Evolutionary conservation across 2,113 vertebrate genomes (phyloP).

Genomic region (Dasyurus viverrinus): DNA sequence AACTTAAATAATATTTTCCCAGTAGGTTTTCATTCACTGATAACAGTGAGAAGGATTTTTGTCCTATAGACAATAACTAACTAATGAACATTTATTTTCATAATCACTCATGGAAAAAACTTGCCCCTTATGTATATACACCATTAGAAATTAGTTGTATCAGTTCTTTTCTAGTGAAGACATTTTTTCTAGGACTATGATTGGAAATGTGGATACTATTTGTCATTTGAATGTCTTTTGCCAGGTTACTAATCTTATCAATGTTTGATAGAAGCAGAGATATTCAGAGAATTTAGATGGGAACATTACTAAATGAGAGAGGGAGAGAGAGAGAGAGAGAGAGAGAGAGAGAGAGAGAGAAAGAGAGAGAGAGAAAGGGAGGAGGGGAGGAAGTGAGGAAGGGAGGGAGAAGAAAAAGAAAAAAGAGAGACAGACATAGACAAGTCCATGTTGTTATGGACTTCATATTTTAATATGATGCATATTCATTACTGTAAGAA

Average conservation of each 20-base stretch:
- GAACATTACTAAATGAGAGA: not conserved
- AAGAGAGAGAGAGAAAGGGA: not conserved
- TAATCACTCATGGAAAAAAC: conserved; percentile 44
- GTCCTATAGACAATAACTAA: not conserved
- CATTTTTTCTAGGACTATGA: conserved; percentile 16
- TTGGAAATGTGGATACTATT: conserved; percentile 18
- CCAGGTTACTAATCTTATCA: not conserved
- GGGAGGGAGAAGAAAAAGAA: not conserved
- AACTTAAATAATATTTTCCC: conserved; percentile 23
- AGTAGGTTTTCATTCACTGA: not conserved
- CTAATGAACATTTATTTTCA: conserved; percentile 48
- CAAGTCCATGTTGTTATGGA: not conserved
- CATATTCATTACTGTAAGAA: conserved; percentile 18
- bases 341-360: not conserved
- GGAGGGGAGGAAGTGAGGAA: not conserved
- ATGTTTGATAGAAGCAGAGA: not conserved
- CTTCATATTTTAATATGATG: conserved; percentile 27
- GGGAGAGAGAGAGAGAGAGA: not conserved
- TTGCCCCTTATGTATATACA: not conserved
- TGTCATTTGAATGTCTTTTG: not conserved
- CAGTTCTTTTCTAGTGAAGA: conserved; percentile 43
- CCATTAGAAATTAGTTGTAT: conserved; percentile 26
- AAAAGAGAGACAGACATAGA: conserved; percentile 21
- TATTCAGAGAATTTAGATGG: not conserved
- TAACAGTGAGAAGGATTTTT: conserved; percentile 27